Conservation (phyloP, 2,888 invertebrate species). For the Pandemis cinnamomeana region DNA sequence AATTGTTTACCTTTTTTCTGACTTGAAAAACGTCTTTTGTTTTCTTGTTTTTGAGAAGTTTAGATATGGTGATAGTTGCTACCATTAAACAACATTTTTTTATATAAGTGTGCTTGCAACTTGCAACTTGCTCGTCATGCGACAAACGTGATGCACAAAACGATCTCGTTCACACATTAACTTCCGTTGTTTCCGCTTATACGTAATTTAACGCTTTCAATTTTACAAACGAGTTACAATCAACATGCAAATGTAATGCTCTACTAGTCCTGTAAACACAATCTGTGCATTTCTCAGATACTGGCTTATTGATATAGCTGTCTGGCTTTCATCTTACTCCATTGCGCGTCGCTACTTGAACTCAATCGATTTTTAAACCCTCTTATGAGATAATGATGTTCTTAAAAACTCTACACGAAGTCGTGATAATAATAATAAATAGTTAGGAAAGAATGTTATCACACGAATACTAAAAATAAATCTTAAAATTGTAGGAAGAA, state of each 20-base stretch:
- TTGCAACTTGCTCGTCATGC: neutral
- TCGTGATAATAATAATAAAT: no score
- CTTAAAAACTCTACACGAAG: no score
- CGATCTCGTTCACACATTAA: conserved; percentile 28
- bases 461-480: no score
- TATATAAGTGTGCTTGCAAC: neutral
- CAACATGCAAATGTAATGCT: neutral
- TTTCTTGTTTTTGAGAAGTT: no score
- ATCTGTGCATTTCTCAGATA: no score
- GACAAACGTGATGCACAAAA: neutral
- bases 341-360: no score
- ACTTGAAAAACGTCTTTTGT: neutral
- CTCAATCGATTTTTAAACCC: no score
- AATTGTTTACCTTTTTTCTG: no score
- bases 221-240: conserved; percentile 4
- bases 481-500: neutral
- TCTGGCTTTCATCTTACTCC: no score
- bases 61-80: neutral
- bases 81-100: neutral
- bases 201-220: neutral
- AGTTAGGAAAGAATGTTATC: no score
- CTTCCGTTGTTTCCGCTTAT: conserved; percentile 27
- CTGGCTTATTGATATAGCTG: no score
- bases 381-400: no score
- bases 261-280: neutral